These are phyloP conservation scores for Alfaro cultratus DNA, from an alignment of 2,797 vertebrate species.

Conservation along the genomic window DNA sequence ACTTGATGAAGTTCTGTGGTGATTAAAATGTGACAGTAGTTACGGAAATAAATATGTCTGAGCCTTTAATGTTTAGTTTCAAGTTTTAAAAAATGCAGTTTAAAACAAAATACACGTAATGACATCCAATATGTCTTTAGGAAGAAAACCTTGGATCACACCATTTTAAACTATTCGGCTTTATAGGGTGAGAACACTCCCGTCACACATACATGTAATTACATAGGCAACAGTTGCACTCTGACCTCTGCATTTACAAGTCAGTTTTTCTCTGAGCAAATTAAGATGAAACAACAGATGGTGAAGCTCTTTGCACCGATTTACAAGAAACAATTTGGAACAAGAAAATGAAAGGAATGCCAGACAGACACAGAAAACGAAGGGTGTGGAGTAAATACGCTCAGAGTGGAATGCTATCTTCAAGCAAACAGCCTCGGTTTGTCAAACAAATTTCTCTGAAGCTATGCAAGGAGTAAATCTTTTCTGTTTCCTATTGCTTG, in stretches of 20 bases:
- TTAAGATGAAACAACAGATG: constrained; percentile 64
- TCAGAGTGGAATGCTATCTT: constrained; percentile 58
- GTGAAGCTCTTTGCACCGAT: constrained; percentile 49
- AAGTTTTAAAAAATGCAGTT: not conserved
- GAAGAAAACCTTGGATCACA: not conserved
- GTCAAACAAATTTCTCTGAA: constrained; percentile 28
- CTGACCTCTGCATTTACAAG: constrained; percentile 21
- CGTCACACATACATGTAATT: not conserved
- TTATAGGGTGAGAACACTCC: constrained; percentile 5
- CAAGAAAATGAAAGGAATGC: constrained; percentile 56
- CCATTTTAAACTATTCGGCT: not conserved
- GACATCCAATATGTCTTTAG: not conserved
- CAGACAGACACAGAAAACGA: constrained; percentile 27
- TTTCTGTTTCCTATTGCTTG: constrained; percentile 14
- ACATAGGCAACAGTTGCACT: constrained; percentile 10
- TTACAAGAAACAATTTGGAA: constrained; percentile 46
- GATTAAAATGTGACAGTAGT: constrained; percentile 3
- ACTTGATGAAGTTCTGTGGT: constrained; percentile 18
- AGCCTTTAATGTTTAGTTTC: constrained; percentile 4
- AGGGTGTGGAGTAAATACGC: constrained; percentile 66
- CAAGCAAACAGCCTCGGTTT: constrained; percentile 36
- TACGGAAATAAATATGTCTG: constrained; percentile 16
- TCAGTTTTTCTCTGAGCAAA: constrained; percentile 31
- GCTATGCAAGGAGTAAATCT: constrained; percentile 28
- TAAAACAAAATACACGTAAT: not conserved